These are phyloP conservation scores for Achlya flavicornis DNA, from an alignment of 2,888 invertebrate species.

Conservation along the genomic window DNA sequence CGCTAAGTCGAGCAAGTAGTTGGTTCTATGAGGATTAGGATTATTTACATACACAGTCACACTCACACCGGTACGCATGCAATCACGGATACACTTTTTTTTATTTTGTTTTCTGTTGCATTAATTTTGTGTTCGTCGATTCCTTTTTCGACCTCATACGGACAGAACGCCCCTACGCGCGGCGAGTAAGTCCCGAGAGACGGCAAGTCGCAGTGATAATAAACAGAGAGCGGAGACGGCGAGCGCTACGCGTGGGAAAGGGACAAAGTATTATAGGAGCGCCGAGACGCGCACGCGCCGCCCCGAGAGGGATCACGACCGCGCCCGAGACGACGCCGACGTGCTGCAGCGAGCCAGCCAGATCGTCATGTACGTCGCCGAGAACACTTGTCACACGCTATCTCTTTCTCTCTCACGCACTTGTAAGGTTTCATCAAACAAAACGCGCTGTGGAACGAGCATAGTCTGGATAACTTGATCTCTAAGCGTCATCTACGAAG, in stretches of 20 bases:
- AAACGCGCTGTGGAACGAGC: slow-evolving; percentile 28
- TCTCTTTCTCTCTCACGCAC: slow-evolving; percentile 55
- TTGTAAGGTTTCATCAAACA: slow-evolving; percentile 63
- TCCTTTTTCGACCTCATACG: slow-evolving; percentile 43
- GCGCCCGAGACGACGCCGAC: slow-evolving; percentile 88
- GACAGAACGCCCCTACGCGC: slow-evolving; percentile 63
- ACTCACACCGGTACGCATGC: slow-evolving; percentile 5
- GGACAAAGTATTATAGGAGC: slow-evolving; percentile 72
- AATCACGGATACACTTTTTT: slow-evolving; percentile 13
- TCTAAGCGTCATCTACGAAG: not conserved
- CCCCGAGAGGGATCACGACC: slow-evolving; percentile 83
- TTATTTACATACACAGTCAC: not conserved
- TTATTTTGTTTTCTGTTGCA: slow-evolving; percentile 12
- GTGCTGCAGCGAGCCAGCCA: slow-evolving; percentile 94
- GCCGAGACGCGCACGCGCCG: slow-evolving; percentile 78
- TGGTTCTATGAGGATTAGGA: not conserved
- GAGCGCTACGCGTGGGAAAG: slow-evolving; percentile 61
- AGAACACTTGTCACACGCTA: slow-evolving; percentile 26
- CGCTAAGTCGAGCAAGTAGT: not conserved
- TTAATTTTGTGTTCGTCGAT: slow-evolving; percentile 25
- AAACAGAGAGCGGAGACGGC: slow-evolving; percentile 48
- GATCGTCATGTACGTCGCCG: slow-evolving; percentile 91
- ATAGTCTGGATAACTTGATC: slow-evolving; percentile 3
- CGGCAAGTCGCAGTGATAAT: slow-evolving; percentile 49
- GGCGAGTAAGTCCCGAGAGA: slow-evolving; percentile 55